These are phyloP conservation scores for Brotula barbata DNA, from an alignment of 2,797 vertebrate species.

Conservation along the genomic window DNA sequence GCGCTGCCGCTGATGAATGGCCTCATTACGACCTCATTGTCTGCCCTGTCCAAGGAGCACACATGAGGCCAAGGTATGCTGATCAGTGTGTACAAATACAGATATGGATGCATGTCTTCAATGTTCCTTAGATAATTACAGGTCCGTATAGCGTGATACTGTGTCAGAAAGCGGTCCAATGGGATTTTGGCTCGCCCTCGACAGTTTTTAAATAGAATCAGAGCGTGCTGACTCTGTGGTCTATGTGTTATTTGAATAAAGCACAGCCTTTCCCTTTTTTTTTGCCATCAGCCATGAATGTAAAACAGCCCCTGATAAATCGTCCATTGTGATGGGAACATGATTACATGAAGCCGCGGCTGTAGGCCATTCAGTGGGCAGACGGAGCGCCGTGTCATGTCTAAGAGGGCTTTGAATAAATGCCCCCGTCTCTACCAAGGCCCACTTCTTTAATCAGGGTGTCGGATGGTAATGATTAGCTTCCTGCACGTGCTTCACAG, in stretches of 20 bases:
- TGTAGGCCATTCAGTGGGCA: constrained; percentile 68
- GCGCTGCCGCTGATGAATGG: no score
- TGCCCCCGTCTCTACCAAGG: constrained; percentile 69
- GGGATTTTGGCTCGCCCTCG: no score
- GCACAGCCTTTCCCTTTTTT: constrained; percentile 18
- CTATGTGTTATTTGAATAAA: constrained; percentile 51
- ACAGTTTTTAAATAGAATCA: constrained; percentile 19
- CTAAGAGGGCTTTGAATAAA: constrained; percentile 75
- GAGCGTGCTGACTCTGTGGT: constrained; percentile 16
- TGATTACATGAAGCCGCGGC: constrained; percentile 71
- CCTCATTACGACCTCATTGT: no score
- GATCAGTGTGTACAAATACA: neutral
- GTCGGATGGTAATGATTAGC: constrained; percentile 74
- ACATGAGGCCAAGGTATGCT: no score
- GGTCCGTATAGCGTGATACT: no score
- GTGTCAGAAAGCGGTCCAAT: constrained; percentile 2
- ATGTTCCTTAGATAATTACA: no score
- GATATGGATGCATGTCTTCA: neutral
- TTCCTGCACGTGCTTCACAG: constrained; percentile 54
- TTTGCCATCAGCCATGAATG: constrained; percentile 37
- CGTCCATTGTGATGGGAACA: constrained; percentile 69
- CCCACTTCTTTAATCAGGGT: constrained; percentile 76
- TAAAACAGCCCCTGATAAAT: constrained; percentile 68
- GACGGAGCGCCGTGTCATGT: constrained; percentile 69
- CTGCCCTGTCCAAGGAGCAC: no score